Evolutionary conservation across 2,113 vertebrate species (phyloP), one percentile per base, ranked within the genome.

Genomic region (Seriola quinqueradiata): DNA sequence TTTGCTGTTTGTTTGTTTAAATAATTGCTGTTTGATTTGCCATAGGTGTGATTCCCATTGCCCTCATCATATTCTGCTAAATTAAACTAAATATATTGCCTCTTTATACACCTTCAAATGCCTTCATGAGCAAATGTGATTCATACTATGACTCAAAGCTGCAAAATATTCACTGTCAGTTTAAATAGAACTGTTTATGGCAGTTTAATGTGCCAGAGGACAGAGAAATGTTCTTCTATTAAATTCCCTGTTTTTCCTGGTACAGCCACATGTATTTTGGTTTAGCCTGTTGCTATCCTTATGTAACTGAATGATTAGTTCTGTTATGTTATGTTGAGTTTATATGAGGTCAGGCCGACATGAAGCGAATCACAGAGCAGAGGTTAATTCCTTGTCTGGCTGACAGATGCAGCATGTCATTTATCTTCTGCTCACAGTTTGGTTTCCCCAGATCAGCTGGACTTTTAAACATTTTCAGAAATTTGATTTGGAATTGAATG

Each of bases 291-390:
- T 8, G 4, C 11, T n/a, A 1, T 12, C 1, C 42, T 90, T 86
- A 83, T 70, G 55, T 77, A 78, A 87, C 82, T 19, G 19, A 68
- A 60, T 71, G 61, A 85, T 81, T 75, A 25, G 32, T 68, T 77
- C 11, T 77, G 74, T 73, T 25, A 5, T 38, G 63, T 4, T 36
- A 5, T 38, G 63, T 4, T 36, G 74, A 61, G 77, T 48, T 81
- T 57, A 70, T 61, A 4, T 46, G 32, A 78, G 81, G 65, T 60
- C 17, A 57, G 21, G 42, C 32, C 66, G 32, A 60, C 61, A n/a
- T 54, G 75, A 23, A 42, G 63, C 25, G 13, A 2, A 74, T 42
- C 64, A 44, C 74, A 63, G 34, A 70, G 63, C 7, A n/a, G 76
- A 60, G 36, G 32, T 78, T 63, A 73, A 76, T 55, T 70, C 63